A percentile compares a stretch with the other conserved stretches of the same genome.
phyloP scores from a whole-genome alignment of 2,888 invertebrate genomes.

The Sacculina carcini region DNA sequence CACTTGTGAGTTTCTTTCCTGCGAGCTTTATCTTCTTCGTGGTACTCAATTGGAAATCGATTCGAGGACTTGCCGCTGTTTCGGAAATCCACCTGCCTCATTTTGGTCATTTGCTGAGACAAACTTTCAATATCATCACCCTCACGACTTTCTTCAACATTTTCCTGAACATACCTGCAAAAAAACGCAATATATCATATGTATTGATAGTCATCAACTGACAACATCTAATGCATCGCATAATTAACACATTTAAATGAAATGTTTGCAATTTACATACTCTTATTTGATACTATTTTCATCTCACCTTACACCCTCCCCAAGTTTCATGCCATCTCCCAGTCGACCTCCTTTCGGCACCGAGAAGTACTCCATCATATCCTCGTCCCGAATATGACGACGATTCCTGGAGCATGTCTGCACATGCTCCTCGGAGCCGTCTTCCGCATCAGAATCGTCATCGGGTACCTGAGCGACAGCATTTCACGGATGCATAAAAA shows the following conservation, averaged over 20 bases:
- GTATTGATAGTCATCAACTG: background rate
- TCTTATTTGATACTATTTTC: too few relatives aligned
- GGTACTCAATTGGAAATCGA: slow-evolving; percentile 50
- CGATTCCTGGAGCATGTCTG: slow-evolving; percentile 18
- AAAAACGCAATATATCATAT: background rate
- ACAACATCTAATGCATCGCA: too few relatives aligned
- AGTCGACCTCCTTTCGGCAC: slow-evolving; percentile 22
- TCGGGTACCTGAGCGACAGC: slow-evolving; percentile 18
- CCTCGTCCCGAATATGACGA: slow-evolving; percentile 48
- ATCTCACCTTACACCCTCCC: slow-evolving; percentile 3
- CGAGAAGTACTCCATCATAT: slow-evolving; percentile 38
- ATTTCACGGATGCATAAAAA: too few relatives aligned
- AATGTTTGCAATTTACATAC: too few relatives aligned
- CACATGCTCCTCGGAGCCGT: slow-evolving; percentile 16
- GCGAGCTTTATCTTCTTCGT: slow-evolving; percentile 60
- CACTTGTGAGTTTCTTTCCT: slow-evolving; percentile 73
- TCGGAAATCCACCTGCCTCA: slow-evolving; percentile 28
- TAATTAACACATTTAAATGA: too few relatives aligned
- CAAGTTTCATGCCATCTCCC: slow-evolving; percentile 42
- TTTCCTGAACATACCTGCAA: slow-evolving; percentile 23
- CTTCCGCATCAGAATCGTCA: slow-evolving; percentile 31
- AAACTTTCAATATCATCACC: slow-evolving; percentile 25
- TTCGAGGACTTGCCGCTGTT: slow-evolving; percentile 55
- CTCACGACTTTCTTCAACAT: slow-evolving; percentile 46
- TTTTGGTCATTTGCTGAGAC: background rate